Conservation (phyloP, 35 echinoderm and acorn worm genomes). For the Hemicentrotus pulcherrimus region DNA sequence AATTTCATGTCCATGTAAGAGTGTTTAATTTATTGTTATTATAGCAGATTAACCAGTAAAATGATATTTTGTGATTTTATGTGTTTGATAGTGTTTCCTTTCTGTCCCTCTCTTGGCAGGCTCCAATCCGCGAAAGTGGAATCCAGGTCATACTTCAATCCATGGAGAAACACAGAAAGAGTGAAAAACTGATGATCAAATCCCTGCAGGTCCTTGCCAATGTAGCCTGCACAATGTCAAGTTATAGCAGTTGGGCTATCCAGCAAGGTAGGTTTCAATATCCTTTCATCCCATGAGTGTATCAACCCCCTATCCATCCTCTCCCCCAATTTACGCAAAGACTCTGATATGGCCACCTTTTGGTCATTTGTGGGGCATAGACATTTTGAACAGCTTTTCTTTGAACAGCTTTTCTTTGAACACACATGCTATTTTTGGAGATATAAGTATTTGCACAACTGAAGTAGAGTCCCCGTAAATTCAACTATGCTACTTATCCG, state of each 20-base stretch:
- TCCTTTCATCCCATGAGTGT: too few species aligned
- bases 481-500: too few species aligned
- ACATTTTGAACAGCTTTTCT: too few species aligned
- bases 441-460: too few species aligned
- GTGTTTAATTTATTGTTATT: neutral
- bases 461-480: too few species aligned
- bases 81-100: neutral
- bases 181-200: slow-evolving; percentile 49
- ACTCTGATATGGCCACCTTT: too few species aligned
- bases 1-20: too few species aligned
- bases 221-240: slow-evolving; percentile 59
- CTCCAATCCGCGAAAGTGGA: slow-evolving; percentile 80
- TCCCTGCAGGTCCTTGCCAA: slow-evolving; percentile 72
- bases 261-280: slow-evolving; percentile 58
- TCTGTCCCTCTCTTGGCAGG: slow-evolving; percentile 35
- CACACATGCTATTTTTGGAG: too few species aligned
- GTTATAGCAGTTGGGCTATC: slow-evolving; percentile 57
- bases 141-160: slow-evolving; percentile 70
- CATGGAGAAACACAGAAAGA: slow-evolving; percentile 57
- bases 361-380: too few species aligned
- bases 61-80: neutral
- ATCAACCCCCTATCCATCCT: too few species aligned
- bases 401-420: too few species aligned
- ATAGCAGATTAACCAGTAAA: neutral
- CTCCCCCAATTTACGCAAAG: too few species aligned